Conservation (phyloP, 1,140 invertebrate species). For the Drosophila nasuta region DNA sequence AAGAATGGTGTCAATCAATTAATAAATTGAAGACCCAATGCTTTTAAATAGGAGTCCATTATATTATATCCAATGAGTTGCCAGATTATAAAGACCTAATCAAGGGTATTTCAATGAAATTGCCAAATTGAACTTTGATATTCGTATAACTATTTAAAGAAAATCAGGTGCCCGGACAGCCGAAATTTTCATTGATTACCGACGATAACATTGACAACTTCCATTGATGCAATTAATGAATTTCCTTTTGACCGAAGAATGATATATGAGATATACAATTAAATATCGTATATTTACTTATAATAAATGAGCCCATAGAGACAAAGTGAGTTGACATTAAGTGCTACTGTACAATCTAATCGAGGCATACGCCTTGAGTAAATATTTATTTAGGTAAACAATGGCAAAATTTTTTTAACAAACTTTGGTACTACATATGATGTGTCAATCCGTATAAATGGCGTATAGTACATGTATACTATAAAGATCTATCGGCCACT, state of each 20-base stretch:
- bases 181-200: conserved; percentile 24
- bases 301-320: conserved; percentile 49
- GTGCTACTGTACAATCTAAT: conserved; percentile 47
- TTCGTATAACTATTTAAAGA: conserved; percentile 20
- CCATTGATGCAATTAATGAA: conserved; percentile 68
- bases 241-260: conserved; percentile 50
- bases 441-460: conserved; percentile 7
- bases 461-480: conserved; percentile 7
- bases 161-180: conserved; percentile 24
- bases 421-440: conserved; percentile 16
- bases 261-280: conserved; percentile 60
- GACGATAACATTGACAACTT: conserved; percentile 64
- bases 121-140: conserved; percentile 53
- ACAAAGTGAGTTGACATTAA: conserved; percentile 51
- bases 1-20: conserved; percentile 53
- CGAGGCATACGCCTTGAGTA: conserved; percentile 45
- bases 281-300: conserved; percentile 63
- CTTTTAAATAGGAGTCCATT: conserved; percentile 10
- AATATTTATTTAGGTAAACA: conserved; percentile 56
- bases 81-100: background rate
- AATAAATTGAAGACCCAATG: conserved; percentile 16
- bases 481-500: conserved; percentile 16
- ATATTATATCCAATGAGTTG: conserved; percentile 53
- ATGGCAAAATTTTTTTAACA: conserved; percentile 6
- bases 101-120: conserved; percentile 5